These are phyloP conservation scores for Eulemur mongoz DNA, from an alignment of 2,797 vertebrate species.

Conservation along the genomic window DNA sequence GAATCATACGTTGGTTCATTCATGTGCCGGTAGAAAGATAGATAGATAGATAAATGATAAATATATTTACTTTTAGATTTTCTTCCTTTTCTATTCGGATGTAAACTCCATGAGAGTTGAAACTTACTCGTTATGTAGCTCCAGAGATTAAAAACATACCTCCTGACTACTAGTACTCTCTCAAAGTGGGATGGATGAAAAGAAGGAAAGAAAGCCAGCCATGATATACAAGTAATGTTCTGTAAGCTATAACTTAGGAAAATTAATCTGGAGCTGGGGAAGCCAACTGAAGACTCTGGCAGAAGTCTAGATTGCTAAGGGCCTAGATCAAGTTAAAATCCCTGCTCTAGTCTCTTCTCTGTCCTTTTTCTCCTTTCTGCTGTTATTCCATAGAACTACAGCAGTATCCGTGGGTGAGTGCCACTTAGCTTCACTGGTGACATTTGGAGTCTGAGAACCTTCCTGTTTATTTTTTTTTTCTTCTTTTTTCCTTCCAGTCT, in stretches of 20 bases:
- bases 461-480: background rate
- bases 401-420: background rate
- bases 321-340: background rate
- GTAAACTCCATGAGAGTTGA: background rate
- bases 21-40: background rate
- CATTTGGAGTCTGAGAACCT: background rate
- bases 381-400: background rate
- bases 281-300: background rate
- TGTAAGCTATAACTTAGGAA: background rate
- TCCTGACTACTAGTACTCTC: background rate
- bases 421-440: background rate
- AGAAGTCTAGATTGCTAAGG: background rate
- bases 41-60: background rate
- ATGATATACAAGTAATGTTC: background rate
- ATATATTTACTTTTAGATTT: background rate
- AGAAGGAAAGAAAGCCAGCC: background rate
- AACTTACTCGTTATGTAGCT: background rate
- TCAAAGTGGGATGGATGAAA: background rate
- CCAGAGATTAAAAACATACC: background rate
- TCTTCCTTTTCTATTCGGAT: background rate
- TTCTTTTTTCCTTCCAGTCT: background rate
- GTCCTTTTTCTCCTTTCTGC: background rate
- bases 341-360: background rate
- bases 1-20: background rate
- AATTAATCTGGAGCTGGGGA: background rate